These are phyloP conservation scores for Phalanger gymnotis DNA, from an alignment of 2,797 vertebrate species.

Conservation along the genomic window DNA sequence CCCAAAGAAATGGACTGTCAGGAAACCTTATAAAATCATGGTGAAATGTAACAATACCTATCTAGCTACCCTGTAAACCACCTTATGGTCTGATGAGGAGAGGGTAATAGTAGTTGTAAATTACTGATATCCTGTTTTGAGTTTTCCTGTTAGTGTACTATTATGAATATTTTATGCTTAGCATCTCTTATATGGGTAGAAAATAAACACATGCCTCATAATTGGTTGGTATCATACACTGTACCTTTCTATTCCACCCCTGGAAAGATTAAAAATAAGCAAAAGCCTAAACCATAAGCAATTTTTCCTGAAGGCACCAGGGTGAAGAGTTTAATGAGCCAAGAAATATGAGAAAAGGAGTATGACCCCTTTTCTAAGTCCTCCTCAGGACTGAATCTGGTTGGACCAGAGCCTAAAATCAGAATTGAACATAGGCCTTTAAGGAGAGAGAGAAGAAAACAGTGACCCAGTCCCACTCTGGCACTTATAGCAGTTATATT, in stretches of 20 bases:
- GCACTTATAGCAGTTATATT: too few species aligned
- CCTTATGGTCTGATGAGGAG: background rate
- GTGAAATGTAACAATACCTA: background rate
- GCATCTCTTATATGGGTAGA: background rate
- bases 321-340: background rate
- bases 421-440: background rate
- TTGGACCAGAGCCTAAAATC: background rate
- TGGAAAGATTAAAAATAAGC: background rate
- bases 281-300: background rate
- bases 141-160: background rate
- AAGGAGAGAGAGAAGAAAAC: background rate
- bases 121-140: background rate
- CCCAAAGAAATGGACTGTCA: background rate
- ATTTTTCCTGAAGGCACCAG: background rate
- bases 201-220: background rate
- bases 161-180: background rate
- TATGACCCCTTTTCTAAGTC: background rate
- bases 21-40: background rate
- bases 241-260: background rate
- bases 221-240: background rate
- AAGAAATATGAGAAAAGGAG: background rate
- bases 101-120: background rate
- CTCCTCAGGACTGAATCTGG: background rate
- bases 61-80: background rate
- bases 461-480: too few species aligned